phyloP scores from a whole-genome alignment of 2,113 vertebrate species.

The Paracanthobrama guichenoti region DNA sequence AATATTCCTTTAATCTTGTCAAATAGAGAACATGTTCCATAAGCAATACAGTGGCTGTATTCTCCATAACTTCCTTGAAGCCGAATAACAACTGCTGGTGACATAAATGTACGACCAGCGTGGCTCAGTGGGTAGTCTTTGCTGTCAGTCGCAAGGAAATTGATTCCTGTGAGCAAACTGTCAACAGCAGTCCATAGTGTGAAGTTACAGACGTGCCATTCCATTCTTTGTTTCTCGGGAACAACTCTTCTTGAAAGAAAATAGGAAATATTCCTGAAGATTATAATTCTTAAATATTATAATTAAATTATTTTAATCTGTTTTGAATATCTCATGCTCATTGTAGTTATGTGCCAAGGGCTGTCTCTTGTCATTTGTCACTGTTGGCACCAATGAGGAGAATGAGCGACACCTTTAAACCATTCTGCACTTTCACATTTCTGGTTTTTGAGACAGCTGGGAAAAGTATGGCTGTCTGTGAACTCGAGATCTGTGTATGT shows the following conservation, averaged over 20 bases:
- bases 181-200: background rate
- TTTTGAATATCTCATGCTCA: background rate
- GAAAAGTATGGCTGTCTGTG: background rate
- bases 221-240: background rate
- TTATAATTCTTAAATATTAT: too few species aligned
- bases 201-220: background rate
- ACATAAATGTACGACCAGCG: background rate
- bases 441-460: slow-evolving; percentile 32
- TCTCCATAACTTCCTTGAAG: background rate
- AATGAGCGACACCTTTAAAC: background rate
- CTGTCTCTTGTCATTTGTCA: background rate
- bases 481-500: slow-evolving; percentile 38
- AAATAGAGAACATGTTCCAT: background rate
- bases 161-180: slow-evolving; percentile 1
- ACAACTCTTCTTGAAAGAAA: background rate
- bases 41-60: background rate
- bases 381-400: background rate
- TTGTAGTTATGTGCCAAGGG: background rate
- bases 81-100: background rate
- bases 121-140: slow-evolving; percentile 1
- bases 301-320: background rate
- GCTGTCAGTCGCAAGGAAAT: background rate
- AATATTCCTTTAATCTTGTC: slow-evolving; percentile 2
- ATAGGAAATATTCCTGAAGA: background rate
- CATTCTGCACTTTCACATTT: background rate